Evolutionary conservation across 30 jellyfish, hydroid and myxozoan species (phyloP).

Genomic region (Nemopilema nomurai): DNA sequence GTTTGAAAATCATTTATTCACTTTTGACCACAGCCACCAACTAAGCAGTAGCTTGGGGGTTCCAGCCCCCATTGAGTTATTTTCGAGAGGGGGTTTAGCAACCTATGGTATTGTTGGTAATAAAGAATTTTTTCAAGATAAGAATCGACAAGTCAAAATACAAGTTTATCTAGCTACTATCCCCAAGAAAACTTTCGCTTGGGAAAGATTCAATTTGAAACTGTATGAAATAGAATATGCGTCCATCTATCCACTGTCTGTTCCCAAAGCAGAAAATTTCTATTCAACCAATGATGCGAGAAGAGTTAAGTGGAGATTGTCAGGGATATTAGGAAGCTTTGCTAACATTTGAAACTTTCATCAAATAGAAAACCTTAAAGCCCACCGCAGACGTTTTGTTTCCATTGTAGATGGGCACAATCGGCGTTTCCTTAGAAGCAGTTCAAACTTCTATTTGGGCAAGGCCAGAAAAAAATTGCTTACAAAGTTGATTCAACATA

Average conservation of each 20-base stretch:
- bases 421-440: neutral
- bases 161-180: neutral
- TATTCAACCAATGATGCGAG: neutral
- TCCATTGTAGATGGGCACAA: neutral
- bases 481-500: neutral
- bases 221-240: neutral
- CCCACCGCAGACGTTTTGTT: neutral
- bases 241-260: neutral
- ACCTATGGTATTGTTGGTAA: neutral
- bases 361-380: neutral
- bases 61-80: neutral
- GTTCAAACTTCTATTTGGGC: neutral
- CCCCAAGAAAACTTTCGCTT: neutral
- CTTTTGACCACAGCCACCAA: neutral
- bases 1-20: neutral
- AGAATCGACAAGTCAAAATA: neutral
- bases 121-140: neutral
- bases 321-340: neutral
- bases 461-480: neutral
- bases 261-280: neutral
- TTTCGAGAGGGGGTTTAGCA: neutral
- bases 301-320: neutral
- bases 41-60: neutral
- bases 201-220: neutral
- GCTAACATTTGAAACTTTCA: neutral